Percentiles rank a stretch among this genome's conserved stretches.
Conservation (phyloP, 2,113 vertebrate genomes). For the Hydrolagus affinis region DNA sequence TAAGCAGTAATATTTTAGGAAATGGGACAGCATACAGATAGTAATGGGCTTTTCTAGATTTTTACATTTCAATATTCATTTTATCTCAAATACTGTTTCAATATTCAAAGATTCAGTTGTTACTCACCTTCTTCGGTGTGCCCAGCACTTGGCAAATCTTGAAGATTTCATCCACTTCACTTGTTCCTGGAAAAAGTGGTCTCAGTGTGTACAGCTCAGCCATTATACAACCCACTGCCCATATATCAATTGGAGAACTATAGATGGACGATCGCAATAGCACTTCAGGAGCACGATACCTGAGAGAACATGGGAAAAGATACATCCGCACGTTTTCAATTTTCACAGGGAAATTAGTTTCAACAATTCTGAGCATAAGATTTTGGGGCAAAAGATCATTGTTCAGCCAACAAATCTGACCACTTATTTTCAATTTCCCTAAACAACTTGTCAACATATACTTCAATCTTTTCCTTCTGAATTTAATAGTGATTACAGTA, state of each 20-base stretch:
- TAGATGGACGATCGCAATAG: constrained; percentile 79
- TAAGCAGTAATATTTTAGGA: too few species aligned
- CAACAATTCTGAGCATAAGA: too few species aligned
- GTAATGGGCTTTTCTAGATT: too few species aligned
- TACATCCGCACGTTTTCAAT: too few species aligned
- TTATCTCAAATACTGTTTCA: background rate
- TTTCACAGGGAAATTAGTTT: background rate
- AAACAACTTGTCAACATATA: background rate
- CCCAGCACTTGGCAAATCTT: constrained; percentile 97
- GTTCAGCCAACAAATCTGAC: background rate
- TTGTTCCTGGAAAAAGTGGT: constrained; percentile 94
- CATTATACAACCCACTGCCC: constrained; percentile 97
- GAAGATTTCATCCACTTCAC: constrained; percentile 96
- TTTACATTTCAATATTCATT: too few species aligned
- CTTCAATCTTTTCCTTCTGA: background rate
- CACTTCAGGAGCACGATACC: constrained; percentile 97
- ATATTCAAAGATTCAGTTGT: background rate
- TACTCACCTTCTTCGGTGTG: constrained; percentile 83
- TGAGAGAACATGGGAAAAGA: constrained; percentile 38
- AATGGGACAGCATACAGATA: too few species aligned
- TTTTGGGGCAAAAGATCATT: too few species aligned
- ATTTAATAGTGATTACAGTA: too few species aligned
- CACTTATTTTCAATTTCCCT: background rate
- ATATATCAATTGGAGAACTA: constrained; percentile 90
- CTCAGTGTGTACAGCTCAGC: constrained; percentile 88